Evolutionary conservation across 2,113 vertebrate genomes (phyloP), one percentile per base, ranked within the genome.

Genomic region (Tychaedon coryphoeus): DNA sequence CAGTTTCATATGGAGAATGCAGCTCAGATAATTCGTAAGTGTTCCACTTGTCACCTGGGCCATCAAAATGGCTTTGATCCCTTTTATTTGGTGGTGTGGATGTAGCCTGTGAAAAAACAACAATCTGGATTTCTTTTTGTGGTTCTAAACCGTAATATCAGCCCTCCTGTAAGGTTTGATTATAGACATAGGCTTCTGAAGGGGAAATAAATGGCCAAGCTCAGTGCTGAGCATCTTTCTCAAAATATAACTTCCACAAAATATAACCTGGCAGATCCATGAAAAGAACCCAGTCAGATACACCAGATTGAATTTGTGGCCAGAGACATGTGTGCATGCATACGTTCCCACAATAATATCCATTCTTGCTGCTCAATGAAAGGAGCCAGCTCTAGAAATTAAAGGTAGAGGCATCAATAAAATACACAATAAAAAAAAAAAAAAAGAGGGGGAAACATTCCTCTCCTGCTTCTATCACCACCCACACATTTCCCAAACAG

Each of bases 401-500:
- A 31, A 90, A 95, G 51, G 48, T 40, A 67, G 34, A 85, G 19
- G 29, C 71, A 78, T 66, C 72, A 81, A 51, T 92, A 62, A 66
- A 92, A 67, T 74, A 31, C 12, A 40, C 10, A 15, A 9, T 60
- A 66, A 86, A 20, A n/a, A 19, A 38, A 79, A 66, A 54, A 74
- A n/a, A 26, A 71, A 54, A 74, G 26, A 26, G 0, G 9, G 17
- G 10, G 16, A 42, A 90, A 31, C 38, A 42, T 85, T 95, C 23
- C 5, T 54, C 34, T 93, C 61, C 34, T 77, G 36, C 33, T 90
- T 40, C 42, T 87, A 77, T 84, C 10, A 42, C 85, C 90, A 85
- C 70, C 91, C 85, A 78, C 74, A 78, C 74, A 67, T 77, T 96
- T 94, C 65, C 73, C 77, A 87, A 81, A 50, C 33, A 90, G 45